Evolutionary conservation across 2,888 invertebrate species (phyloP).

Genomic region (Chromoteleia sp.): DNA sequence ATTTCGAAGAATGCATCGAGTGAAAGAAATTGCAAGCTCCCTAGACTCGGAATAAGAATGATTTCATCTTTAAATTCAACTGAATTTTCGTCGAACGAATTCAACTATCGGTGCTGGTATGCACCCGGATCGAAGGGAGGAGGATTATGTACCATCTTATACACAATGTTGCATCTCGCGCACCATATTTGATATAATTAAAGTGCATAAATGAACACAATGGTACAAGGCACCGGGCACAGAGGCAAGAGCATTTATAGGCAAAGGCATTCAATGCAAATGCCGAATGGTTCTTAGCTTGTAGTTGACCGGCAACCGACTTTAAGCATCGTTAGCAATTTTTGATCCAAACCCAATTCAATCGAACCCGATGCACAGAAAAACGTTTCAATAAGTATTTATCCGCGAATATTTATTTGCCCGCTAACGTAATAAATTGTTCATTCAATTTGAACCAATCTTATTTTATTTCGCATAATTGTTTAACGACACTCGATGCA

Average conservation of each 20-base stretch:
- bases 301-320: slow-evolving; percentile 55
- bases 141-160: slow-evolving; percentile 50
- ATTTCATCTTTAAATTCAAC: too few species aligned
- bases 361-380: slow-evolving; percentile 60
- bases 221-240: slow-evolving; percentile 81
- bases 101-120: neutral
- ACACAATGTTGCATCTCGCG: slow-evolving; percentile 72
- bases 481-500: slow-evolving; percentile 35
- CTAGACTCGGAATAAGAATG: too few species aligned
- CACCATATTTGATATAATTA: slow-evolving; percentile 84
- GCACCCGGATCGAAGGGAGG: neutral
- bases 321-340: slow-evolving; percentile 67
- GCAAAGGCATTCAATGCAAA: slow-evolving; percentile 84
- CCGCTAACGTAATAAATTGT: slow-evolving; percentile 38
- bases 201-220: slow-evolving; percentile 84
- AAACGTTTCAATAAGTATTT: slow-evolving; percentile 67
- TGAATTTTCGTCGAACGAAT: too few species aligned
- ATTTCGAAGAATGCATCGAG: too few species aligned
- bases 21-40: too few species aligned
- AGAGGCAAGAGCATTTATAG: slow-evolving; percentile 73
- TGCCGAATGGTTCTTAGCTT: slow-evolving; percentile 73
- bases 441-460: slow-evolving; percentile 44
- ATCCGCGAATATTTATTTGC: slow-evolving; percentile 57
- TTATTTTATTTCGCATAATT: slow-evolving; percentile 51
- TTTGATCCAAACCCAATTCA: slow-evolving; percentile 65